Evolutionary conservation across 2,888 invertebrate genomes (phyloP).

Genomic region (Gandaritis pyraliata): DNA sequence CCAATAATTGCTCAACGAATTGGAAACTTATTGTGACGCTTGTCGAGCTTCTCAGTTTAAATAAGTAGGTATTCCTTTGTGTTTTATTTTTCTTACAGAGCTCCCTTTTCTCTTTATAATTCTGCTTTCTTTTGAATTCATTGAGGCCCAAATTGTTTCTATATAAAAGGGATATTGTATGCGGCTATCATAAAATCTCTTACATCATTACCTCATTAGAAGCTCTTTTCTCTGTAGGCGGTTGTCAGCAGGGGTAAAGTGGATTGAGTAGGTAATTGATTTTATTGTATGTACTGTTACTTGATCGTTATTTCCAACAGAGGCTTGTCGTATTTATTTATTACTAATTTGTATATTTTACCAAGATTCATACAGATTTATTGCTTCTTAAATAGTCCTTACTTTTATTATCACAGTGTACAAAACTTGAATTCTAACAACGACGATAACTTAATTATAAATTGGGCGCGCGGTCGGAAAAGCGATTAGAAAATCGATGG

Average conservation of each 20-base stretch:
- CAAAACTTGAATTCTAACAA: conserved; percentile 13
- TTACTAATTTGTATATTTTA: too few relatives aligned
- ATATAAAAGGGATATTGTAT: too few relatives aligned
- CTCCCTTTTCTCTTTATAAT: too few relatives aligned
- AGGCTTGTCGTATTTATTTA: too few relatives aligned
- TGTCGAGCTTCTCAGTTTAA: neutral
- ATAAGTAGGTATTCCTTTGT: neutral
- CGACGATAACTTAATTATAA: conserved; percentile 25
- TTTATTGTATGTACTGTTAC: neutral
- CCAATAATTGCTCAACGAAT: conserved; percentile 13
- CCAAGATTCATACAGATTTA: too few relatives aligned
- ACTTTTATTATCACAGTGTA: conserved; percentile 1
- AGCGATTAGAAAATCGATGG: conserved; percentile 36
- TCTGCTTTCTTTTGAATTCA: too few relatives aligned
- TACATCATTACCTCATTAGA: conserved; percentile 5
- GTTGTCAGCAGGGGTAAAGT: conserved; percentile 13
- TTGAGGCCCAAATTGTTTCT: too few relatives aligned
- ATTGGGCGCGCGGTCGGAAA: conserved; percentile 18
- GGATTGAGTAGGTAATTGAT: conserved; percentile 6
- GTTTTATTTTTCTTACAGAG: too few relatives aligned
- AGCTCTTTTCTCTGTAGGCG: conserved; percentile 8
- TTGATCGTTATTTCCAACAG: neutral
- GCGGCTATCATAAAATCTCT: neutral
- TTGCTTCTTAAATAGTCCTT: too few relatives aligned
- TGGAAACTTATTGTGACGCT: conserved; percentile 11